Conservation (phyloP, 2,797 vertebrate genomes). For the Lithobates sylvaticus region DNA sequence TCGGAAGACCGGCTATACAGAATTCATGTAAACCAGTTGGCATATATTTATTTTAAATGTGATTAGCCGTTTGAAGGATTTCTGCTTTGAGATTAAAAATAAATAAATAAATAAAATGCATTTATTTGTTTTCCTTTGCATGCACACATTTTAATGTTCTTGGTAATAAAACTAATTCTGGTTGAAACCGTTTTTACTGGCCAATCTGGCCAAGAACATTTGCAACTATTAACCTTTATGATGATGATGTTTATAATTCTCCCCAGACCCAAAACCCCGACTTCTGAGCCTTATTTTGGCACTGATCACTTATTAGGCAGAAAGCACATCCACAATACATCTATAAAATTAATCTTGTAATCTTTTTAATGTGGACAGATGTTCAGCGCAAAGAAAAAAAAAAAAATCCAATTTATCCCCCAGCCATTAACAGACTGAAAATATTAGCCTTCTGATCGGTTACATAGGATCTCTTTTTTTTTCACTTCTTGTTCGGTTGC, state of each 20-base stretch:
- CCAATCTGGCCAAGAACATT: conserved; percentile 21
- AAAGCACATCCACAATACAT: conserved; percentile 26
- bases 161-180: neutral
- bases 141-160: neutral
- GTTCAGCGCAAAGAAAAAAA: conserved; percentile 22
- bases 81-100: too few relatives aligned
- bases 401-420: conserved; percentile 27
- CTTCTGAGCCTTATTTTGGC: conserved; percentile 8
- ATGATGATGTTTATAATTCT: conserved; percentile 31
- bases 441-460: conserved; percentile 38
- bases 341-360: conserved; percentile 38
- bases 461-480: too few relatives aligned
- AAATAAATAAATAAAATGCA: too few relatives aligned
- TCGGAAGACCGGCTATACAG: too few relatives aligned
- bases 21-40: too few relatives aligned
- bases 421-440: conserved; percentile 29
- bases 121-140: too few relatives aligned
- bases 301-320: conserved; percentile 36
- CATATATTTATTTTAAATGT: too few relatives aligned
- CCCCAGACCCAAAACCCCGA: neutral
- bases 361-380: conserved; percentile 51
- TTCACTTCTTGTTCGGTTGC: neutral
- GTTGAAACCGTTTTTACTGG: neutral
- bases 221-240: conserved; percentile 48
- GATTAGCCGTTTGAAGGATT: too few relatives aligned